Evolutionary conservation across 2,113 vertebrate species (phyloP), one percentile per base, ranked within the genome.

Genomic region (Tonatia bakeri): DNA sequence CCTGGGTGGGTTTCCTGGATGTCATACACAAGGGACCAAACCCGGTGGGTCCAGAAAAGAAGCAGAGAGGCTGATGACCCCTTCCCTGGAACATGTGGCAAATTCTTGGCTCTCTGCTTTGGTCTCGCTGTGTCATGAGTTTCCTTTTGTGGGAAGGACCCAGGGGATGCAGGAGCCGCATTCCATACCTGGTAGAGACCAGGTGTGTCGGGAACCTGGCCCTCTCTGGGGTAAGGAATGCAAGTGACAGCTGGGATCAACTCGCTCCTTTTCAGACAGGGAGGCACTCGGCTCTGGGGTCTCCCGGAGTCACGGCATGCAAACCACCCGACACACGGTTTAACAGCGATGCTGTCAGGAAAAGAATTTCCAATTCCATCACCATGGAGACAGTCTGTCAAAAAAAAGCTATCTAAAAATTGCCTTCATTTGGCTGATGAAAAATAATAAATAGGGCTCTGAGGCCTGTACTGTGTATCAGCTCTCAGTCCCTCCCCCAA

Each of bases 331-430:
- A 95, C 92, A 94, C 95, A 96, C 93, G 94, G 65, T 65, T 93
- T 83, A 82, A 88, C 50, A 90, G 94, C 61, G 75, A 95, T 54
- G 69, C 70, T 95, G 92, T 96, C 77, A 81, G 90, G 84, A 92
- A 89, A 65, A 96, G 82, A 96, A 73, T 92, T 97, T 93, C 67
- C 91, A 95, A 86, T 84, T 87, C 73, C 33, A 89, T 97, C 95
- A 92, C 97, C 96, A 97, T 97, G 96, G 97, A 83, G 96, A 97
- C 52, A 85, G 77, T 45, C 93, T 90, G 75, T 95, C 77, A 80
- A 85, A 92, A 95, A 80, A 87, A 77, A 43, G 69, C 54, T 64
- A 97, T 90, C 93, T 96, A 95, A 95, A 97, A 97, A 90, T 82
- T 96, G 85, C 83, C 76, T 94, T 87, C 69, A 47, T 94, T 94